Percentiles rank a stretch among this genome's conserved stretches.
phyloP scores from a whole-genome alignment of 2,113 vertebrate species.

The Rhinolophus sinicus region DNA sequence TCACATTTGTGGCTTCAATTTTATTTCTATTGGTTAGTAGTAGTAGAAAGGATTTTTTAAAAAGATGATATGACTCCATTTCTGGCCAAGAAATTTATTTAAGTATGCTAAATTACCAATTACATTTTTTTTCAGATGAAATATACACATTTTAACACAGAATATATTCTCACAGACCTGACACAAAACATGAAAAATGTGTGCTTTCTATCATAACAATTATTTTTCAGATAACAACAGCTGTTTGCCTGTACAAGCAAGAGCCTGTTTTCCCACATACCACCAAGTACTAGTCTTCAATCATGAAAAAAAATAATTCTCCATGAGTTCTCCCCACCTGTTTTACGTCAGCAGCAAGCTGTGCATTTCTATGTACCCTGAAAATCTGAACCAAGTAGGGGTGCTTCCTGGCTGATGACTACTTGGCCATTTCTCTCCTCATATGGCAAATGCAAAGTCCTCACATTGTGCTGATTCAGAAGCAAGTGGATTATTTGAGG shows the following conservation, averaged over 20 bases:
- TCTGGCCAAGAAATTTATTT: neutral
- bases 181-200: constrained; percentile 84
- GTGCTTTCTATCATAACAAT: constrained; percentile 84
- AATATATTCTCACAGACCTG: constrained; percentile 84
- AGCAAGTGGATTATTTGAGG: neutral
- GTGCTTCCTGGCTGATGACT: constrained; percentile 76
- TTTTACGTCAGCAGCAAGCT: constrained; percentile 88
- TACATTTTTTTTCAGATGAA: constrained; percentile 77
- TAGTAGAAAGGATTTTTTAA: neutral
- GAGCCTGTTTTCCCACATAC: constrained; percentile 81
- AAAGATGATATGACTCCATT: neutral
- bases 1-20: neutral
- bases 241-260: constrained; percentile 85
- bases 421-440: constrained; percentile 65
- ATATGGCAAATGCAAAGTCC: neutral
- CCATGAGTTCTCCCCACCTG: constrained; percentile 86
- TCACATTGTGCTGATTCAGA: neutral
- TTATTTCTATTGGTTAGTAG: neutral
- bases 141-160: constrained; percentile 76
- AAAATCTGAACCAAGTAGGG: constrained; percentile 66
- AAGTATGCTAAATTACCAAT: constrained; percentile 80
- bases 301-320: constrained; percentile 87
- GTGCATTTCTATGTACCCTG: constrained; percentile 77
- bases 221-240: constrained; percentile 87
- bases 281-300: constrained; percentile 84